Base-by-base conservation (phyloP, 1,140 invertebrate genomes). In the Teleogryllus occipitalis region DNA sequence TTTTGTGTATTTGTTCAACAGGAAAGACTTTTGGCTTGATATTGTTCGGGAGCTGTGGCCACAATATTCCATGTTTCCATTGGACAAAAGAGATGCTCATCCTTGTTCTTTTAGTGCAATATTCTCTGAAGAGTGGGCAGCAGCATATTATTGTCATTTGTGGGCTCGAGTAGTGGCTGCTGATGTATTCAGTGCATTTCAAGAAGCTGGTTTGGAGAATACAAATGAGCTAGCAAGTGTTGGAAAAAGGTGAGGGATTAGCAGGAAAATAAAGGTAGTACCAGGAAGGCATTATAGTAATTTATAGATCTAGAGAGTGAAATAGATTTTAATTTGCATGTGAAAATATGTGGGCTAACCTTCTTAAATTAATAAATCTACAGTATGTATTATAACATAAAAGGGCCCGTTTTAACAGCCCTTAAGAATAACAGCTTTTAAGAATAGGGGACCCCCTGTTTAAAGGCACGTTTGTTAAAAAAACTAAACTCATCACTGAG, bases 141-240 rank as follows among this genome's bases (percentile, higher is more conserved):
- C 92, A 8, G 92, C 93, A 1, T 94, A 94, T 85, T 96, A 93
- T 81, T 92, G 92, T 76, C 87, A 91, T 83, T 82, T 94, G 8
- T 96, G 95, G 94, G 93, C 94, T 7, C 89, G 91, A 87, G 93
- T 98, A 90, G 89, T 97, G 54, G 96, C 96, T 1, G 95, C 96
- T 3, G 97, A 98, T 87, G 89, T 94, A 18, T 97, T 93, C 83
- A 92, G 91, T 85, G 93, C 94, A 72, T 97, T 98, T 85, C 87
- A 92, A 80, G 95, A 97, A 85, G 88, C 88, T 78, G 77, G 85
- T 77, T 47, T 49, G 6, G 8, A 78, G 21, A 77, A 47, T 78
- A 73, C 8, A 14, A 27, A 76, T 7, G 77, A 87, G 76, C 47
- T 85, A 15, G 22, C 76, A 72, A 81, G 82, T 47, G 77, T 85